Evolutionary conservation across 2,797 vertebrate genomes (phyloP).

Genomic region (Notamacropus eugenii): DNA sequence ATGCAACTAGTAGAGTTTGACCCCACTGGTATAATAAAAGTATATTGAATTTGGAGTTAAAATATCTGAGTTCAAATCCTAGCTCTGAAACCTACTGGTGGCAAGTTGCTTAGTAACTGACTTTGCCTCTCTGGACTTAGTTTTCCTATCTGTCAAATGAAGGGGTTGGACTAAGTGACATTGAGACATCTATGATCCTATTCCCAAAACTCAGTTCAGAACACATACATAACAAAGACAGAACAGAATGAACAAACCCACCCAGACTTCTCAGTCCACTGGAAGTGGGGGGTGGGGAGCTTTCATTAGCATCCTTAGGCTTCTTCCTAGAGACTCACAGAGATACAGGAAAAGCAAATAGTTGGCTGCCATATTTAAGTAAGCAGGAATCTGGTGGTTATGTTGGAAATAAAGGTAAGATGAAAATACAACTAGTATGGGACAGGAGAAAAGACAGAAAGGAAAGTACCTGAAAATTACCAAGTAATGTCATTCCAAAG

Average conservation of each 20-base stretch:
- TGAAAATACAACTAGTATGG: background rate
- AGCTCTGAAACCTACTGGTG: background rate
- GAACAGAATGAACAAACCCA: background rate
- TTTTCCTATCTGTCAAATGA: background rate
- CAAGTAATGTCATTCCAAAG: conserved; percentile 94
- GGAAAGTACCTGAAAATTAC: conserved; percentile 93
- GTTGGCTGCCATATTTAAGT: background rate
- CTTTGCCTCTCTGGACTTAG: background rate
- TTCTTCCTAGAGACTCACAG: background rate
- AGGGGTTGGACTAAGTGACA: background rate
- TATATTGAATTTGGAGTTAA: background rate
- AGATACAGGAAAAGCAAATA: background rate
- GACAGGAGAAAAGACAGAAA: conserved; percentile 52
- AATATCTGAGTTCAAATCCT: background rate
- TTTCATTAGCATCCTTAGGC: background rate
- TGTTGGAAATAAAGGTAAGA: background rate
- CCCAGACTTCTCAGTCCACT: background rate
- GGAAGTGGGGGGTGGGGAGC: background rate
- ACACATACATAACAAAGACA: background rate
- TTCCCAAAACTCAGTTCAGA: background rate
- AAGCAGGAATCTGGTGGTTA: background rate
- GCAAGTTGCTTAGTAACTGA: background rate
- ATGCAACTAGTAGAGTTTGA: background rate
- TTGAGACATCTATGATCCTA: background rate
- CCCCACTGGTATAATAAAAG: background rate